Evolutionary conservation across 2,888 invertebrate genomes (phyloP), one percentile per base, ranked within the genome.

Genomic region (Lycophotia porphyrea): DNA sequence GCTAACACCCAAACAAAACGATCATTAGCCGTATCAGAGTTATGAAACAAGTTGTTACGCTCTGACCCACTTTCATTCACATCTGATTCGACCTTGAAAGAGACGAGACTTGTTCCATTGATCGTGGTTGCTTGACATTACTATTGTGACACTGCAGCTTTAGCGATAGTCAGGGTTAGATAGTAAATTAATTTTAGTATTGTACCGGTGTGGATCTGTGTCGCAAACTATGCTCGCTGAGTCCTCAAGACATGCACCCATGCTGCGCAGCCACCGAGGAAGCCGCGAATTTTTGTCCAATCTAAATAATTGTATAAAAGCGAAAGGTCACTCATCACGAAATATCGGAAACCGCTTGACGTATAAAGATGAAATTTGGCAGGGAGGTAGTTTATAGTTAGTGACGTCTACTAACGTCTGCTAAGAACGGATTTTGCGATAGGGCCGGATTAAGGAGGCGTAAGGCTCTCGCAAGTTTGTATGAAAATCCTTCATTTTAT

Each of bases 1-100:
- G 34, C 47, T 55, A 42, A 64, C 42, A 49, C 9, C 27, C 27
- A 72, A 67, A 75, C 76, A 73, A 71, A 65, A 71, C 34, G 15
- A 49, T 68, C 58, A 77, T 71, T 68, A 83, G 34, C 55, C 60
- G 58, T 78, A 74, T 75, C 63, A 47, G 39, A 77, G 64, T 88
- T 85, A 88, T 77, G 87, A 88, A 88, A 88, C 78, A 70, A 55
- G 55, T 83, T 71, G 75, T 74, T 65, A 68, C 78, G 68, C 68
- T 71, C 70, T 76, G 87, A 87, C 87, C 84, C 75, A 88, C 87
- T 87, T 88, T 85, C 88, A 74, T 85, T 80, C 83, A 58, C 49
- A 77, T 88, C 75, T 79, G 74, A 81, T 75, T n/a, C 76, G 79
- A 87, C 87, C 87, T 87, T 87, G 87, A 81, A 69, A 24, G 75